Evolutionary conservation across 2,888 invertebrate species (phyloP).

Genomic region (Leptogaster cylindrica): DNA sequence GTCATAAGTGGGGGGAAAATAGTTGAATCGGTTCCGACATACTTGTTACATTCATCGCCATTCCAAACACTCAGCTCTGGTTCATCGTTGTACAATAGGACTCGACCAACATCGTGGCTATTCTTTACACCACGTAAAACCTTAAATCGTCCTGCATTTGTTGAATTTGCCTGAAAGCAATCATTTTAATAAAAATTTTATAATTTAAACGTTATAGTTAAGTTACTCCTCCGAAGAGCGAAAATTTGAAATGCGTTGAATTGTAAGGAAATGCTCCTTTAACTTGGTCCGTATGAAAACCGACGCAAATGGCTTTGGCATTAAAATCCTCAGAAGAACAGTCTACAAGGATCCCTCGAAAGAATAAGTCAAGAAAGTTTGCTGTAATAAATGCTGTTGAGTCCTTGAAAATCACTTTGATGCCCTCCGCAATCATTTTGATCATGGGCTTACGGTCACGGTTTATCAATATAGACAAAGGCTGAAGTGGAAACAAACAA

Average conservation of each 20-base stretch:
- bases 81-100: constrained; percentile 72
- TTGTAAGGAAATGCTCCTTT: constrained; percentile 65
- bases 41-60: constrained; percentile 72
- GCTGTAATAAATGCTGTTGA: constrained; percentile 64
- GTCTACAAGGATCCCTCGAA: constrained; percentile 73
- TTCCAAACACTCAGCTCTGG: constrained; percentile 69
- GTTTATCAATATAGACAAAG: constrained; percentile 56
- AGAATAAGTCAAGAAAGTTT: constrained; percentile 73
- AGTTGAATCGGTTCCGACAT: constrained; percentile 83
- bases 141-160: constrained; percentile 70
- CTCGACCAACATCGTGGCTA: constrained; percentile 73
- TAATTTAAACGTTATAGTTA: background rate
- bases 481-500: background rate
- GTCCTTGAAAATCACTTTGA: constrained; percentile 72
- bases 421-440: constrained; percentile 69
- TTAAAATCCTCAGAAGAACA: constrained; percentile 75
- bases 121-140: constrained; percentile 76
- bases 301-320: constrained; percentile 73
- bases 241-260: constrained; percentile 71
- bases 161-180: constrained; percentile 72
- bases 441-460: constrained; percentile 70
- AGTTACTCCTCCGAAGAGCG: constrained; percentile 74
- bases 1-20: constrained; percentile 80
- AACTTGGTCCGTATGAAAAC: constrained; percentile 67
- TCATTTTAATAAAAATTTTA: background rate